A percentile compares a stretch with the other conserved stretches of the same genome.
phyloP scores from a whole-genome alignment of 92 coral and sea anemone genomes.

The Zoanthus sansibaricus region DNA sequence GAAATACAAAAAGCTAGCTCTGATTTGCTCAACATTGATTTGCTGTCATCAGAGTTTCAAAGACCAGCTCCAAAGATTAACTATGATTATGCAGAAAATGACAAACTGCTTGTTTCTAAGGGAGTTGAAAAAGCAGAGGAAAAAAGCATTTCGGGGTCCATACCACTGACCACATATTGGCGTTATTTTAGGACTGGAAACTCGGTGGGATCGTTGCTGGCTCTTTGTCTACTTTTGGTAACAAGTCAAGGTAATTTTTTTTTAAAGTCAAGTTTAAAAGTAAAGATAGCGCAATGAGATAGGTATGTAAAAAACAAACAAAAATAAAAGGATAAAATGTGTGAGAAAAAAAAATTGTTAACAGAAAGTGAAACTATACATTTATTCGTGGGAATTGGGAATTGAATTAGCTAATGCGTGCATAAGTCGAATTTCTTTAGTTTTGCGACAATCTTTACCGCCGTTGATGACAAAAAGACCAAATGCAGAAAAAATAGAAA shows the following conservation, averaged over 20 bases:
- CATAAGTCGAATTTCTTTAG: too few species aligned
- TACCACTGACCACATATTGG: slow-evolving; percentile 69
- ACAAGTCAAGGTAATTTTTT: slow-evolving; percentile 67
- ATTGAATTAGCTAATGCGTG: too few species aligned
- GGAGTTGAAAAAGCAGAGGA: slow-evolving; percentile 66
- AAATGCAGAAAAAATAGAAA: too few species aligned
- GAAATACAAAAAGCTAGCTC: slow-evolving; percentile 58
- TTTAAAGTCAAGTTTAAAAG: neutral
- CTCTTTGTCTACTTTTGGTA: slow-evolving; percentile 56
- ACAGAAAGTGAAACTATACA: too few species aligned
- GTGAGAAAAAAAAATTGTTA: too few species aligned
- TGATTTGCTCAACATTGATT: slow-evolving; percentile 32
- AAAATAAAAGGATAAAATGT: neutral
- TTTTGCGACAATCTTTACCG: too few species aligned
- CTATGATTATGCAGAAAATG: slow-evolving; percentile 11
- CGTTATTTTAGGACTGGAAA: slow-evolving; percentile 70
- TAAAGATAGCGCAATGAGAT: neutral
- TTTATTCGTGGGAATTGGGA: too few species aligned
- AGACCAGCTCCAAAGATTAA: slow-evolving; percentile 36
- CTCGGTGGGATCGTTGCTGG: slow-evolving; percentile 22
- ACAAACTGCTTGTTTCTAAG: slow-evolving; percentile 28
- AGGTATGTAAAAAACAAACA: too few species aligned
- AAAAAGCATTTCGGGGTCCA: slow-evolving; percentile 66
- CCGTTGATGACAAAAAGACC: too few species aligned
- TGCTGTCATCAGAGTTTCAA: slow-evolving; percentile 12